Evolutionary conservation across 2,888 invertebrate genomes (phyloP).

Genomic region (Dryocosmus kuriphilus): DNA sequence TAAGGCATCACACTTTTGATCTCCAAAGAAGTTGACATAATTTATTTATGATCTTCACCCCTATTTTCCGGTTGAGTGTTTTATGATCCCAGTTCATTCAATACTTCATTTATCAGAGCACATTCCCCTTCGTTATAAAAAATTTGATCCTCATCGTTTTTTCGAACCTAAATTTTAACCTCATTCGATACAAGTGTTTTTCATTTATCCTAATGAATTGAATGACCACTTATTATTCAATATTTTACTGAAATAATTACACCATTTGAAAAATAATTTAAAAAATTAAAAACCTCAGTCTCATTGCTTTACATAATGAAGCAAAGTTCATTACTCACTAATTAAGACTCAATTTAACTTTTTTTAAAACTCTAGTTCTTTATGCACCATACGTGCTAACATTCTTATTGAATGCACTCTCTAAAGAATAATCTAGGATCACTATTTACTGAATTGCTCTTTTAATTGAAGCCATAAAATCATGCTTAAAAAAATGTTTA

Average conservation of each 20-base stretch:
- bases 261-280: background rate
- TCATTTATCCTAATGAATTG: background rate
- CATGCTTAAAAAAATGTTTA: constrained; percentile 57
- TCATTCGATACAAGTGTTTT: background rate
- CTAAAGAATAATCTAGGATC: background rate
- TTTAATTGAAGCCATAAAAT: background rate
- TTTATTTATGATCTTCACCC: background rate
- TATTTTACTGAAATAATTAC: background rate
- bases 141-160: background rate
- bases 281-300: background rate
- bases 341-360: background rate
- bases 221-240: background rate
- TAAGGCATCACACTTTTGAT: background rate
- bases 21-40: background rate
- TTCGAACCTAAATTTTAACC: background rate
- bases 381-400: background rate
- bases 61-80: background rate
- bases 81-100: background rate
- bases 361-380: background rate
- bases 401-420: background rate
- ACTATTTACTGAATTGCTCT: background rate
- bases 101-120: background rate
- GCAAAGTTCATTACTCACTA: background rate
- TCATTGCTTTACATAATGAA: background rate
- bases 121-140: background rate